Evolutionary conservation across 1,140 invertebrate genomes (phyloP), one percentile per base, ranked within the genome.

Genomic region (Drosophila setifemur): DNA sequence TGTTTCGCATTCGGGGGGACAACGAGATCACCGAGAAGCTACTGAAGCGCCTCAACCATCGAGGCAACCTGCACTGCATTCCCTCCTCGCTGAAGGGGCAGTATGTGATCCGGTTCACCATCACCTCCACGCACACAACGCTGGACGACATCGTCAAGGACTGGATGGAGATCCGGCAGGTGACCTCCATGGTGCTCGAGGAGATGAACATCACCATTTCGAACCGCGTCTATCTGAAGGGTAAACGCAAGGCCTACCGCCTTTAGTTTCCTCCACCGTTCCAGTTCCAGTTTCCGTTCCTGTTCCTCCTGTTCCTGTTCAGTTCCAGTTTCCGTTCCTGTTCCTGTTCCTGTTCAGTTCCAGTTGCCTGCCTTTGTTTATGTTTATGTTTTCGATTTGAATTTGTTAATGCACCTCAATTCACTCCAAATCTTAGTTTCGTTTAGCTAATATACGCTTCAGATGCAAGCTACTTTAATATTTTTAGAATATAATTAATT

Each of bases 111-210:
- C 68, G 90, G 5, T 98, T 97, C 88, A 97, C 98, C 1, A 95
- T 99, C 9, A 99, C 98, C 3, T 98, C 97, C 5, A 94, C 95
- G 29, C 93, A 93, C 74, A 99, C 98, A 0, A 98, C 96, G 0
- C 93, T 95, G 11, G 94, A 95, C 33, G 97, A 99, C 89, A 97
- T 99, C 14, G 89, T 95, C 9, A 94, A 94, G 72, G 97, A 98
- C 85, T 99, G 97, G 97, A 93, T 93, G 25, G 95, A 98, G 86
- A 98, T 99, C 42, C 93, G 94, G 78, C 92, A 91, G 0, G 96
- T 96, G 21, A 95, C 97, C 1, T 93, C 92, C 1, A 93, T 95
- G 52, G 93, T 98, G 33, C 90, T 96, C 21, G 91, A 93, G 63
- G 92, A 93, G 68, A 91, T 92, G 18, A 93, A 93, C 49, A 91